A percentile compares a stretch with the other conserved stretches of the same genome.
These are phyloP conservation scores for Alfaro cultratus DNA, from an alignment of 2,797 vertebrate species.

Conservation along the genomic window DNA sequence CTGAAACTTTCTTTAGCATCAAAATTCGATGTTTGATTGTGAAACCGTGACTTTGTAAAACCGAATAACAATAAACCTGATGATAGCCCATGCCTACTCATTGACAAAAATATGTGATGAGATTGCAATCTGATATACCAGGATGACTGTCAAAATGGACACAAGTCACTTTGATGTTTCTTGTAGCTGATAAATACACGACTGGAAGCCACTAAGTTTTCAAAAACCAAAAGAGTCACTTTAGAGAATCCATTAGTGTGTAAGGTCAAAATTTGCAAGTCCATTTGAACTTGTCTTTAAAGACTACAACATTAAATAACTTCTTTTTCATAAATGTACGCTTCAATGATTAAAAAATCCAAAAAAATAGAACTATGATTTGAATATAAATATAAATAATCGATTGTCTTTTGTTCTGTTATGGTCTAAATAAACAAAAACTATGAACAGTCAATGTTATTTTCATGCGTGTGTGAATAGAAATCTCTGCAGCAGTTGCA, in stretches of 20 bases:
- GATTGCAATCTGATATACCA: conserved; percentile 21
- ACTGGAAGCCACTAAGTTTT: conserved; percentile 14
- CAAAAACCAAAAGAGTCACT: conserved; percentile 22
- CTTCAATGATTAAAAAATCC: conserved; percentile 63
- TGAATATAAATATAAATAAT: conserved; percentile 81
- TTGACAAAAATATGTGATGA: conserved; percentile 22
- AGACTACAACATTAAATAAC: conserved; percentile 67
- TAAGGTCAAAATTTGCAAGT: conserved; percentile 17
- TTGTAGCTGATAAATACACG: conserved; percentile 2
- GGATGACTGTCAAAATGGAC: conserved; percentile 7
- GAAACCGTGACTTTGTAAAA: not conserved
- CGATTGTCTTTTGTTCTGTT: conserved; percentile 83
- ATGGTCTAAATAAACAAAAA: conserved; percentile 38
- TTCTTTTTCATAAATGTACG: conserved; percentile 63
- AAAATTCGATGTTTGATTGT: not conserved
- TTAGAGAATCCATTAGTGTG: conserved; percentile 28
- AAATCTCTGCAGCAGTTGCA: conserved; percentile 70
- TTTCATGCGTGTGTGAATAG: conserved; percentile 52
- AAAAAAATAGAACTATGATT: conserved; percentile 75
- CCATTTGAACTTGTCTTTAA: conserved; percentile 50
- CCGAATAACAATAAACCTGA: not conserved
- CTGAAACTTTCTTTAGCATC: not conserved
- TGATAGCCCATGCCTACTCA: conserved; percentile 2
- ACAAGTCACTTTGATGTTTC: conserved; percentile 9
- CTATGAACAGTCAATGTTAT: conserved; percentile 57